Evolutionary conservation across 2,113 vertebrate species (phyloP).

Genomic region (Dicentrarchus labrax): DNA sequence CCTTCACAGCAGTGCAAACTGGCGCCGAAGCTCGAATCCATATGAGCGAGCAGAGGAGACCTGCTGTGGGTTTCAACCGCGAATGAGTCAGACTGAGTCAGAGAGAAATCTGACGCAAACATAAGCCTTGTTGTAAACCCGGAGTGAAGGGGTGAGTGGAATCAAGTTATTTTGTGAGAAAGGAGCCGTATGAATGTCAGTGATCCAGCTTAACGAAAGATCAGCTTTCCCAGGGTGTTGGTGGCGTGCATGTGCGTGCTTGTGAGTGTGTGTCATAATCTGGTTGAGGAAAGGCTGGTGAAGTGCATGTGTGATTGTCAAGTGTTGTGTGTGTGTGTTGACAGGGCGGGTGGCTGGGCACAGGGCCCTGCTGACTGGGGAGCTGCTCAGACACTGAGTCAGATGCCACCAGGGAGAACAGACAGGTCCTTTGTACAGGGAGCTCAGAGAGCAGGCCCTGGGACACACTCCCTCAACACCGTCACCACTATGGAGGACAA

Average conservation of each 20-base stretch:
- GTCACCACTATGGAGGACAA: slow-evolving; percentile 47
- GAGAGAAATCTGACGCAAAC: slow-evolving; percentile 61
- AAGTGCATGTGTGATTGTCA: slow-evolving; percentile 57
- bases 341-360: slow-evolving; percentile 74
- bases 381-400: slow-evolving; percentile 86
- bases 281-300: slow-evolving; percentile 53
- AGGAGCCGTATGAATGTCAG: slow-evolving; percentile 70
- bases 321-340: slow-evolving; percentile 55
- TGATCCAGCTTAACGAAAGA: slow-evolving; percentile 73
- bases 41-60: slow-evolving; percentile 24
- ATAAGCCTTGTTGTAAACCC: slow-evolving; percentile 56
- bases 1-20: slow-evolving; percentile 3
- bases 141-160: slow-evolving; percentile 48
- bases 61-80: slow-evolving; percentile 49
- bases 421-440: slow-evolving; percentile 72
- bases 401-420: slow-evolving; percentile 80
- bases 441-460: slow-evolving; percentile 62
- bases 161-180: slow-evolving; percentile 66
- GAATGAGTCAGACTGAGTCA: slow-evolving; percentile 70
- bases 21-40: background rate
- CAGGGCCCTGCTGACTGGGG: slow-evolving; percentile 75
- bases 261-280: slow-evolving; percentile 64
- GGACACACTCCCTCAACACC: slow-evolving; percentile 69
- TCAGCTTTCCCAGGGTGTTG: slow-evolving; percentile 71
- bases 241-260: slow-evolving; percentile 28